phyloP scores from a whole-genome alignment of 2,888 invertebrate genomes.

The Drosophila acutilabella region DNA sequence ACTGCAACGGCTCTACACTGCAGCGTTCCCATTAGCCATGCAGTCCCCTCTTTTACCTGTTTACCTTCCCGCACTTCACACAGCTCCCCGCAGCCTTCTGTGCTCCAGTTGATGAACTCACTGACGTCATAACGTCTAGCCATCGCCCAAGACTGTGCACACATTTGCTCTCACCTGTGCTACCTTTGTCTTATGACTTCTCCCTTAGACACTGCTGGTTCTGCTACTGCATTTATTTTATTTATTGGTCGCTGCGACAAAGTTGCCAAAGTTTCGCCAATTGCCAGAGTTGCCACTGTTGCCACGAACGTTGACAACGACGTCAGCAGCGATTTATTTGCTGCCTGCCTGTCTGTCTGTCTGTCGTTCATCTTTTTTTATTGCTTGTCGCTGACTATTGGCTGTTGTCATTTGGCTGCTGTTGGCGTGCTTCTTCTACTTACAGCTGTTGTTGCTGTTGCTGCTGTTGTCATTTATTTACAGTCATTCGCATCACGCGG shows the following conservation, averaged over 20 bases:
- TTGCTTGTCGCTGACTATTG: constrained; percentile 46
- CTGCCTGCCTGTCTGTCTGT: constrained; percentile 47
- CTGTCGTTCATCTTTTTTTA: constrained; percentile 76
- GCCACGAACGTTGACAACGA: constrained; percentile 38
- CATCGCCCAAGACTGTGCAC: constrained; percentile 26
- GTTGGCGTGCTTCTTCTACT: constrained; percentile 14
- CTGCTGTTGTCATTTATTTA: constrained; percentile 70
- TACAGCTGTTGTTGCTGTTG: constrained; percentile 37
- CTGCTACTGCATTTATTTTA: constrained; percentile 70
- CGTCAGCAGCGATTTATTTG: constrained; percentile 73
- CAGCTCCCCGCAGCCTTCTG: background rate
- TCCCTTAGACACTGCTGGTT: constrained; percentile 15
- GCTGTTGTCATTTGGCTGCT: constrained; percentile 56
- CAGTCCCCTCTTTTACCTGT: background rate
- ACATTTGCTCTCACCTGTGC: constrained; percentile 26
- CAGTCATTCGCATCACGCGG: constrained; percentile 71
- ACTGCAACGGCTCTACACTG: constrained; percentile 60
- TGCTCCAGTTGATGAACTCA: constrained; percentile 45
- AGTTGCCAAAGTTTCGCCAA: constrained; percentile 42
- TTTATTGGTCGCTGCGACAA: constrained; percentile 78
- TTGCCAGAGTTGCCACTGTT: constrained; percentile 21
- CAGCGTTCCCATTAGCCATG: constrained; percentile 55
- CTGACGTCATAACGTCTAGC: constrained; percentile 62
- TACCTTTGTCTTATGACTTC: constrained; percentile 44
- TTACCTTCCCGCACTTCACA: background rate